Percentiles rank a stretch among this genome's conserved stretches.
These are phyloP conservation scores for Periphyllus acericola DNA, from an alignment of 2,888 invertebrate species.

Conservation along the genomic window DNA sequence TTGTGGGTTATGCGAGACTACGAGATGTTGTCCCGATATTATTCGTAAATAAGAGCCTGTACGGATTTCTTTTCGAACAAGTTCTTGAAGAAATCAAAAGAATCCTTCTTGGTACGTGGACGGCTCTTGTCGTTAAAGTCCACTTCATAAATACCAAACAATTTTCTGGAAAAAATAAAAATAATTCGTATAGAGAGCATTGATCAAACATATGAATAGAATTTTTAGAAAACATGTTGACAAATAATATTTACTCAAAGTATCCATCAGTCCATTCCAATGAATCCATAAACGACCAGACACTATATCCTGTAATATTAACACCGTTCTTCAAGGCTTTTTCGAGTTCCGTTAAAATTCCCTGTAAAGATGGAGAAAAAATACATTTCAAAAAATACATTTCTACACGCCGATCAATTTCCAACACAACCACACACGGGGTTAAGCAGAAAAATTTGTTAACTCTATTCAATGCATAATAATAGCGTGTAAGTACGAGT, in stretches of 20 bases:
- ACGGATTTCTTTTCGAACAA: not conserved
- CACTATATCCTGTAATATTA: not conserved
- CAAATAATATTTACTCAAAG: not conserved
- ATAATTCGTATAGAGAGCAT: not conserved
- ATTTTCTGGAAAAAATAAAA: not conserved
- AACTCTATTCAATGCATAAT: too few species aligned
- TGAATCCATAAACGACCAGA: conserved; percentile 32
- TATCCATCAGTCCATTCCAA: conserved; percentile 1
- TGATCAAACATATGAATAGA: not conserved
- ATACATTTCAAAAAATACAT: not conserved
- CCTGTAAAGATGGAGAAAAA: not conserved
- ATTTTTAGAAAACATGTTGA: too few species aligned
- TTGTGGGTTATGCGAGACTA: too few species aligned
- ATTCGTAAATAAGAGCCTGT: not conserved
- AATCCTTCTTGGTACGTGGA: not conserved
- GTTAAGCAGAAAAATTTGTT: too few species aligned
- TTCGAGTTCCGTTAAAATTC: not conserved
- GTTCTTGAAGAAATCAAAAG: not conserved
- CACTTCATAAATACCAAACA: not conserved
- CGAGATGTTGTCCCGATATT: too few species aligned
- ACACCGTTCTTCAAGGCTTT: not conserved
- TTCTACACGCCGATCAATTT: too few species aligned
- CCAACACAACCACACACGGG: too few species aligned
- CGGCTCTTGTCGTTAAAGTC: not conserved
- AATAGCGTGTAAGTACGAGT: too few species aligned